A percentile compares a stretch with the other conserved stretches of the same genome.
Evolutionary conservation across 2,113 vertebrate genomes (phyloP).

Genomic region (Dendropsophus ebraccatus): DNA sequence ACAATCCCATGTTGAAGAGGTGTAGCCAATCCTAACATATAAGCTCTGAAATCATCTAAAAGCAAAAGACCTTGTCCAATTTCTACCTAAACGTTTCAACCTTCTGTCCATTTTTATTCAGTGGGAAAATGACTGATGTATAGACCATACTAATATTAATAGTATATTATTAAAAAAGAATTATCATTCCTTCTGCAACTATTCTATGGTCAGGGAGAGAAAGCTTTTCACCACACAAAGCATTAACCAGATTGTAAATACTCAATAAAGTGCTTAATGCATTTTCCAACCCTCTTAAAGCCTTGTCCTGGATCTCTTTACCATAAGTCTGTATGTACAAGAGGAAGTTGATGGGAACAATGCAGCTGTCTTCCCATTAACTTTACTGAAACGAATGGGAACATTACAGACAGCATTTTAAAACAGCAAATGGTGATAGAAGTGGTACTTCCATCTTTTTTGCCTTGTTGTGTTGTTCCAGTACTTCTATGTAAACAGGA

Average conservation of each 20-base stretch:
- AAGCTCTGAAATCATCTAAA: not conserved
- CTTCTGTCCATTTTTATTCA: not conserved
- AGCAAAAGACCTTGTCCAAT: not conserved
- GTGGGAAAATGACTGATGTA: not conserved
- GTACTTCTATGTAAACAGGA: not conserved
- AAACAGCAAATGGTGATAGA: not conserved
- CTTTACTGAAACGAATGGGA: not conserved
- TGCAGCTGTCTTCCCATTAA: not conserved
- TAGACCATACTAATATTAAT: not conserved
- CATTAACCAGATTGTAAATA: not conserved
- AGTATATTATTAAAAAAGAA: conserved; percentile 1
- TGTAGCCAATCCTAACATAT: not conserved
- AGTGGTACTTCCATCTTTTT: not conserved
- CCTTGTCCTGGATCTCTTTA: not conserved
- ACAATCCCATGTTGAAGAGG: not conserved
- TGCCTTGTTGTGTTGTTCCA: too few species aligned
- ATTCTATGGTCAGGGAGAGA: not conserved
- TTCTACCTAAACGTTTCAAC: not conserved
- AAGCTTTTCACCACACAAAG: not conserved
- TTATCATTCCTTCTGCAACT: not conserved
- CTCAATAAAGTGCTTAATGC: conserved; percentile 6
- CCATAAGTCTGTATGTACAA: not conserved
- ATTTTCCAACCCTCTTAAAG: not conserved
- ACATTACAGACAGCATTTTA: not conserved
- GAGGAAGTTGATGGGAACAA: conserved; percentile 14